Base-by-base conservation (phyloP, 2,888 invertebrate species). In the Fissipunctia ypsillon region DNA sequence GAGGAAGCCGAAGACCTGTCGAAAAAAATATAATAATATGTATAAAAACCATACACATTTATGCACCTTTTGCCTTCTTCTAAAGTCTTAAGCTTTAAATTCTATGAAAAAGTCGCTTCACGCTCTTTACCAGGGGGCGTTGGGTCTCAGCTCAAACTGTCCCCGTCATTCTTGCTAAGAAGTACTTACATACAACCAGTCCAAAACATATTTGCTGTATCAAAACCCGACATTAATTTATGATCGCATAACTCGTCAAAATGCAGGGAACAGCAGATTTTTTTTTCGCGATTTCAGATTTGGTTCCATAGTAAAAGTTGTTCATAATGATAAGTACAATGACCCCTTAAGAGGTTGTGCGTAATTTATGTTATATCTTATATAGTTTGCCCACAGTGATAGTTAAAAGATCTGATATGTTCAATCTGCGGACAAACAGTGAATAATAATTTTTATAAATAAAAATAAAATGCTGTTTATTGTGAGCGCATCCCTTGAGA, bases 1-100 rank as follows among this genome's bases (percentile, higher is more conserved):
- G 3, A 99, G 96, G 91, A 98, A 98, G 63, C 98, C 98, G 90
- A 99, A 99, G 0, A 98, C 97, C 96, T 98, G 28, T 12, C 1
- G 1, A 35, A 12, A 64, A 1, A 35, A 52, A 52, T 45, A 45
- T 9, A 31, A 28, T 28, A 43, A 45, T 9, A 28, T 43, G 7
- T n/a, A 16, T 35, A 38, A 10, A 25, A 59, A 35, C 35, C 22
- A 41, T 6, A 31, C 22, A 22, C 3, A 16, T 35, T 59, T 35
- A 59, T 16, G 22, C 22, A 14, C 31, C 6, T 57, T 22, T 22
- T 31, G 0, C 10, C 12, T 12, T 28, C 19, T 19, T 19, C 10
- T 10, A 10, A 19, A 28, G 19, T n/a, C n/a, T n/a, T n/a, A n/a
- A n/a, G n/a, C 25, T 57, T n/a, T 9, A 35, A 14, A 35, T n/a